Evolutionary conservation across 1,140 invertebrate species (phyloP).

Genomic region (Trichonephila clavipes): DNA sequence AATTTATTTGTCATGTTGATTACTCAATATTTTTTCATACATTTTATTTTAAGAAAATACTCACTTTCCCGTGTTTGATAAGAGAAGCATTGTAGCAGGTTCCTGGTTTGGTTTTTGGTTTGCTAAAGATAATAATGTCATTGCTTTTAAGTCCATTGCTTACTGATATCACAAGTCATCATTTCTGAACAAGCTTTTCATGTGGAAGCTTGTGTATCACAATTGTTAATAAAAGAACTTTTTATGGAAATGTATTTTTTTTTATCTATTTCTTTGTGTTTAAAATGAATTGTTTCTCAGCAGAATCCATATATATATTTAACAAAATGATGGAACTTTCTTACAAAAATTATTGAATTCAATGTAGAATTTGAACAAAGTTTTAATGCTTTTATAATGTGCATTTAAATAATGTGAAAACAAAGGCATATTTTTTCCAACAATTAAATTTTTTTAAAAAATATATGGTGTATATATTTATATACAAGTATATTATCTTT

Average conservation of each 20-base stretch:
- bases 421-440: too few relatives aligned
- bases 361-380: too few relatives aligned
- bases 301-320: too few relatives aligned
- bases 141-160: conserved; percentile 75
- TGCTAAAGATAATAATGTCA: conserved; percentile 55
- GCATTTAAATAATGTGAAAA: too few relatives aligned
- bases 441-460: too few relatives aligned
- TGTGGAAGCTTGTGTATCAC: conserved; percentile 72
- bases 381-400: too few relatives aligned
- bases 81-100: conserved; percentile 39
- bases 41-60: not conserved
- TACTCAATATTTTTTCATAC: not conserved
- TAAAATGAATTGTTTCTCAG: too few relatives aligned
- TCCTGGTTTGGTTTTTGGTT: conserved; percentile 73
- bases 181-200: conserved; percentile 51
- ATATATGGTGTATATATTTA: too few relatives aligned
- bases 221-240: conserved; percentile 73
- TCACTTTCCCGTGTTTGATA: not conserved
- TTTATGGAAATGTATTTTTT: conserved; percentile 50
- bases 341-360: too few relatives aligned
- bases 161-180: conserved; percentile 64
- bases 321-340: too few relatives aligned
- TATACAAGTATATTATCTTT: too few relatives aligned
- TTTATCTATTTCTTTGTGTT: not conserved
- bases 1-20: conserved; percentile 1